Evolutionary conservation across 2,888 invertebrate species (phyloP).

Genomic region (Perizoma affinitatum): DNA sequence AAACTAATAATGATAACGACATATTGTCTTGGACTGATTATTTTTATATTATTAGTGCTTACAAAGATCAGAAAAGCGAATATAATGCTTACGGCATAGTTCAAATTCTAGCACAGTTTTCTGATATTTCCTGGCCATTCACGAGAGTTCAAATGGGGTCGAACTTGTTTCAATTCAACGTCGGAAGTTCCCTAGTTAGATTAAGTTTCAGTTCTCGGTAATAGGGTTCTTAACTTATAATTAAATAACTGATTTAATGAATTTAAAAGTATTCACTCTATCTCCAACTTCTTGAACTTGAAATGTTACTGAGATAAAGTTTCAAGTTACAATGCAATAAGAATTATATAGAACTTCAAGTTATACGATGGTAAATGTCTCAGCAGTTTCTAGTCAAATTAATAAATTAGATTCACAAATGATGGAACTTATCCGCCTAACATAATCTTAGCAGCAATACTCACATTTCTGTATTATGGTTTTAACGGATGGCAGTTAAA

Average conservation of each 20-base stretch:
- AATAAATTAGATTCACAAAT: neutral
- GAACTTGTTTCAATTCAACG: neutral
- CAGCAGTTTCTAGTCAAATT: slow-evolving; percentile 3
- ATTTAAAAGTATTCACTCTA: neutral
- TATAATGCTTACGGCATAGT: neutral
- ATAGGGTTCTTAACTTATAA: neutral
- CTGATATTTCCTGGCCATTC: neutral
- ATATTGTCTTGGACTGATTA: too few species aligned
- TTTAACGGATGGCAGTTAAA: too few species aligned
- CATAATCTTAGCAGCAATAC: too few species aligned
- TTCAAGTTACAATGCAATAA: slow-evolving; percentile 4
- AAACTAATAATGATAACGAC: too few species aligned
- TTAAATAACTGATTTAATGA: neutral
- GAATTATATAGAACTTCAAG: slow-evolving; percentile 3
- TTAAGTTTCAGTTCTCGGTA: slow-evolving; percentile 6
- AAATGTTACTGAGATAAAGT: slow-evolving; percentile 3
- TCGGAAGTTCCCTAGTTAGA: slow-evolving; percentile 5
- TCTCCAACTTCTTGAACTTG: slow-evolving; percentile 7
- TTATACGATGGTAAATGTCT: neutral
- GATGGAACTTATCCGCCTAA: too few species aligned
- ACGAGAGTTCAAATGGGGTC: neutral
- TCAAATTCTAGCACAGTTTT: neutral
- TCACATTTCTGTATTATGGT: too few species aligned
- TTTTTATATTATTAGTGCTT: too few species aligned
- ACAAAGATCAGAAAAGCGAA: neutral